These are phyloP conservation scores for Nerophis lumbriciformis DNA, from an alignment of 2,113 vertebrate genomes.

Conservation along the genomic window DNA sequence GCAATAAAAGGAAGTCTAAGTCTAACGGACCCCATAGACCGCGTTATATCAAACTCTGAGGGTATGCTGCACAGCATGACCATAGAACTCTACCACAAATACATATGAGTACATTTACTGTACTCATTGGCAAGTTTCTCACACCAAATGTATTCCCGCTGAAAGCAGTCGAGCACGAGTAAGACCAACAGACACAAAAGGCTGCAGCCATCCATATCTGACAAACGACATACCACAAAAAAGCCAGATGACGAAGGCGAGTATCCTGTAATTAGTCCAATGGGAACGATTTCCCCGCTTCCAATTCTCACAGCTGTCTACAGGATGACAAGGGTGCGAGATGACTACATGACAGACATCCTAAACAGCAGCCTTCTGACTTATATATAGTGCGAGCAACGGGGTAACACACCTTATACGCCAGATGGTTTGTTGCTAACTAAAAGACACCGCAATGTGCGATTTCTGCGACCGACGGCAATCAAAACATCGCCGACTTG, in stretches of 20 bases:
- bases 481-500: too few relatives aligned
- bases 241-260: conserved; percentile 45
- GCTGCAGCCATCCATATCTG: conserved; percentile 35
- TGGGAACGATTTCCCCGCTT: conserved; percentile 32
- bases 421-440: conserved; percentile 1
- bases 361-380: conserved; percentile 34
- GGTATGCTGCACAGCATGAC: too few relatives aligned
- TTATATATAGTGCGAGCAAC: conserved; percentile 3
- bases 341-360: conserved; percentile 36
- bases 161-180: conserved; percentile 8
- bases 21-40: too few relatives aligned
- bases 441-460: not conserved
- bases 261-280: conserved; percentile 49
- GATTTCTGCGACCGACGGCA: too few relatives aligned
- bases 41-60: too few relatives aligned
- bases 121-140: not conserved
- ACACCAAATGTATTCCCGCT: not conserved
- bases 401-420: not conserved
- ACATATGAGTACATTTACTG: not conserved
- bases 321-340: conserved; percentile 27
- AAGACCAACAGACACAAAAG: conserved; percentile 17
- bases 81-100: too few relatives aligned
- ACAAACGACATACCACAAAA: conserved; percentile 24
- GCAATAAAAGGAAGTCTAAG: too few relatives aligned
- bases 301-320: conserved; percentile 47